Base-by-base conservation (phyloP, 2,797 vertebrate genomes). In the Hozukius guyotensis region DNA sequence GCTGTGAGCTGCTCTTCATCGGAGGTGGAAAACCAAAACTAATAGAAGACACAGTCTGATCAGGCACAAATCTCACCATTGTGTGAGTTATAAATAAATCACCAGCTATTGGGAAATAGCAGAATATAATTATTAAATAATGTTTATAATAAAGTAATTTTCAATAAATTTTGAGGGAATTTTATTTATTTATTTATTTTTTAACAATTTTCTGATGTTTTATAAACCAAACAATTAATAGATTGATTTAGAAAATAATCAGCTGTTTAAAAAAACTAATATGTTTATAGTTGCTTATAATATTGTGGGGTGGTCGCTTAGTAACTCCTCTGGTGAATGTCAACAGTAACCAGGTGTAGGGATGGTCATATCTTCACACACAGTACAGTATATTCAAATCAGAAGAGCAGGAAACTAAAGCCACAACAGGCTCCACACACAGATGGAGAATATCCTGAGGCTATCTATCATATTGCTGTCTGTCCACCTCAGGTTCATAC, bases 401-500 rank as follows among this genome's bases (percentile, higher is more conserved):
- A 75, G 22, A 62, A 16, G 20, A 75, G 22, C 31, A 71, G 64
- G 42, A 81, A 79, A 66, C 72, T 78, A 29, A 82, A 84, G 42
- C 64, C 71, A 67, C 77, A 81, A 64, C 29, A 72, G 75, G 46
- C 53, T 62, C 59, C 67, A 81, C 60, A 61, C 36, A 62, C 36
- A 56, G 57, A 81, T 42, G 68, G 71, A 83, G 77, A 76, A 84
- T 77, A 83, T 85, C 72, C 82, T 55, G 69, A 59, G 66, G 74
- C 71, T 81, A 32, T 87, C 75, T 83, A 62, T 91, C 87, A 87
- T 80, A 76, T 55, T 67, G 77, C 82, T 84, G 86, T 85, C 88
- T 80, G 78, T 92, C 87, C 85, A 73, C 77, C 75, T 77, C 63
- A 27, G 68, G 36, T 86, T 88, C 88, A 90, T 88, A 77, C 71